These are phyloP conservation scores for Peromyscus californicus DNA, from an alignment of 2,113 vertebrate genomes.

Conservation along the genomic window DNA sequence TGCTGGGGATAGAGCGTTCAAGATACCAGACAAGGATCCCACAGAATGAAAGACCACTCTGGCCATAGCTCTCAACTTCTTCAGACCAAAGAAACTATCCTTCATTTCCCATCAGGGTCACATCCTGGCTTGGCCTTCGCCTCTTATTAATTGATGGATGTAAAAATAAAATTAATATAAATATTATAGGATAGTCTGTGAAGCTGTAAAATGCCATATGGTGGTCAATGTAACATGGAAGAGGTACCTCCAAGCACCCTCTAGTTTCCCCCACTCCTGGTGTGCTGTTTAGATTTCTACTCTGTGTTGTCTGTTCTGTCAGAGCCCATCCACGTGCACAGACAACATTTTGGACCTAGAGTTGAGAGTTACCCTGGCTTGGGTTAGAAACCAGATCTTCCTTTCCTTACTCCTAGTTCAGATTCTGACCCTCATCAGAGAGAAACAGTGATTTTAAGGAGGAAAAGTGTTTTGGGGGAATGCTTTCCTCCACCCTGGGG, in stretches of 20 bases:
- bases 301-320: neutral
- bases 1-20: neutral
- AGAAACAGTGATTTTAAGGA: neutral
- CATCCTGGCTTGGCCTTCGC: neutral
- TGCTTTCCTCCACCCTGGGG: neutral
- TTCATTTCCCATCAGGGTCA: slow-evolving; percentile 6
- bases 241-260: neutral
- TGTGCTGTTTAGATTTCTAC: neutral
- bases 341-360: neutral
- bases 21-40: neutral
- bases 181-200: neutral
- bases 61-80: neutral
- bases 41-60: neutral
- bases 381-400: neutral
- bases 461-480: neutral
- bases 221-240: neutral
- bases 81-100: neutral
- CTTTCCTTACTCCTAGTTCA: neutral
- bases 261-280: neutral
- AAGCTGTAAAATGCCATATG: neutral
- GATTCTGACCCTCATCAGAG: neutral
- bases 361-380: neutral
- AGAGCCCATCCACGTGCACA: neutral
- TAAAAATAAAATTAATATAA: neutral
- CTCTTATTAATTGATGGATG: neutral